phyloP scores from a whole-genome alignment of 1,140 invertebrate species.

The Venustaconcha ellipsiformis region DNA sequence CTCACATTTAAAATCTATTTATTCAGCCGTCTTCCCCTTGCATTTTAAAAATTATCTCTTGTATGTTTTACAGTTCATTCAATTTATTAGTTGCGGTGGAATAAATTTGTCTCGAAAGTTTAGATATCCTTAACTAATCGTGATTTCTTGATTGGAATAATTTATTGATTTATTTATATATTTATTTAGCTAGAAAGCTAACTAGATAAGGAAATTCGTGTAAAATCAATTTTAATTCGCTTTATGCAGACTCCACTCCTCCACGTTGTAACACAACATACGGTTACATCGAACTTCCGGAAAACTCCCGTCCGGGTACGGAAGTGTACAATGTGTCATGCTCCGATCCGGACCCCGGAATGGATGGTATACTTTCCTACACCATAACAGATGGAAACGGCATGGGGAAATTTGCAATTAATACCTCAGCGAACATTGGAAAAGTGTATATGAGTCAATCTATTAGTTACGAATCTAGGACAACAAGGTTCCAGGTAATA shows the following conservation, averaged over 20 bases:
- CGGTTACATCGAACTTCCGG: constrained; percentile 15
- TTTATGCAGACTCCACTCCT: constrained; percentile 6
- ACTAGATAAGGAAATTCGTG: neutral
- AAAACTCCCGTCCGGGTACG: constrained; percentile 20
- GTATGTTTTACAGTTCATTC: too few species aligned
- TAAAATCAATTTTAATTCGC: neutral
- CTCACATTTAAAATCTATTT: too few species aligned
- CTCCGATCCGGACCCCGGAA: neutral
- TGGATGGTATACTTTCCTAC: constrained; percentile 2
- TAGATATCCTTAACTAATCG: too few species aligned
- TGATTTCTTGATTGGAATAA: too few species aligned
- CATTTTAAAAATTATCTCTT: too few species aligned
- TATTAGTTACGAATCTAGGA: constrained; percentile 31
- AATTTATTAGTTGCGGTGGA: too few species aligned
- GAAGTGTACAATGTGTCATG: constrained; percentile 20
- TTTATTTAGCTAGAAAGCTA: too few species aligned
- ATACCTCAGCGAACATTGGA: constrained; percentile 7
- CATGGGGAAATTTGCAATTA: constrained; percentile 22
- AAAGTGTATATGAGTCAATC: constrained; percentile 20
- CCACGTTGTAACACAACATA: constrained; percentile 17
- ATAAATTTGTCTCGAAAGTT: too few species aligned
- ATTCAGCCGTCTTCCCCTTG: too few species aligned
- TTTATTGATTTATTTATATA: too few species aligned
- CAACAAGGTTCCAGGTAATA: constrained; percentile 18
- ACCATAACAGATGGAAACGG: constrained; percentile 20